Conservation (phyloP, 2,113 vertebrate species). For the Pampusana beccarii region DNA sequence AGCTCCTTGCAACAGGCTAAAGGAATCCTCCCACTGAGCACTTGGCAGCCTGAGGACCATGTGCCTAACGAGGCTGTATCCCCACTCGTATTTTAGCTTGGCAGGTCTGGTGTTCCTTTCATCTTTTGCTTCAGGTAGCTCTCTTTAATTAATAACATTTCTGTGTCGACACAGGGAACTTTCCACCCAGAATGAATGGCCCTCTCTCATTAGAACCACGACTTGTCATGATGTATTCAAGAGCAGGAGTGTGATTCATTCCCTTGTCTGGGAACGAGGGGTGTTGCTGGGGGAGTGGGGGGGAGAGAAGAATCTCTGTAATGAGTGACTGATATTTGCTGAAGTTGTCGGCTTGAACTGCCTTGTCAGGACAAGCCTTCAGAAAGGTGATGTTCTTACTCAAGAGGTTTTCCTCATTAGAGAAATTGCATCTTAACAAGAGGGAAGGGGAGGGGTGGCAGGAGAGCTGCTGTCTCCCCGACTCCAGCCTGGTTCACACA, state of each 20-base stretch:
- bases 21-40: conserved; percentile 51
- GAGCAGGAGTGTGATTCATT: conserved; percentile 76
- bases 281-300: conserved; percentile 42
- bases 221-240: conserved; percentile 82
- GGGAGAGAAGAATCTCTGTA: conserved; percentile 72
- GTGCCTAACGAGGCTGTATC: conserved; percentile 78
- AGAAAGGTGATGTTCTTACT: conserved; percentile 75
- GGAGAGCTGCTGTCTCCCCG: conserved; percentile 36
- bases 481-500: conserved; percentile 9
- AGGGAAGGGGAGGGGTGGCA: conserved; percentile 46
- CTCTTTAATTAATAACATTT: conserved; percentile 84
- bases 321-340: conserved; percentile 81
- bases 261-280: conserved; percentile 74
- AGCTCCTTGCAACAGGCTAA: conserved; percentile 59
- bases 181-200: conserved; percentile 81
- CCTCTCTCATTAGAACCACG: conserved; percentile 82
- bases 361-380: conserved; percentile 80
- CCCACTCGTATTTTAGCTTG: conserved; percentile 75
- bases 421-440: conserved; percentile 75
- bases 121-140: conserved; percentile 80
- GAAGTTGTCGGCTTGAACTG: conserved; percentile 78
- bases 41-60: conserved; percentile 56
- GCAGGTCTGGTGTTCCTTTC: conserved; percentile 73
- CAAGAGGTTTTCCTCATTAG: conserved; percentile 72
- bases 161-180: conserved; percentile 78